These are phyloP conservation scores for Troides aeacus DNA, from an alignment of 2,888 invertebrate species.

Conservation along the genomic window DNA sequence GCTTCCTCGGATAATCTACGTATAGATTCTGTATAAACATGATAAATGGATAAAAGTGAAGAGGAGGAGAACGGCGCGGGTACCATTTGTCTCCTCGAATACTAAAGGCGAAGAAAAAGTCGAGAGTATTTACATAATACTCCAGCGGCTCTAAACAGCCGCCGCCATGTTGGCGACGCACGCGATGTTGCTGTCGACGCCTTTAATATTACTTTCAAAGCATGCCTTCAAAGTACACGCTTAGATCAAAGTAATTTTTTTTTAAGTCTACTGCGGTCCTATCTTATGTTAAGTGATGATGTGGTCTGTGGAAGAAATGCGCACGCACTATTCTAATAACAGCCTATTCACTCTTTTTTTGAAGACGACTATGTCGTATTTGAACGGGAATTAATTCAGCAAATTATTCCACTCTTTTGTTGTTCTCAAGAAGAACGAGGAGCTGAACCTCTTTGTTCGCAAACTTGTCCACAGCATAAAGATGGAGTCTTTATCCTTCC, in stretches of 20 bases:
- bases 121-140: slow-evolving; percentile 58
- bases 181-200: background rate
- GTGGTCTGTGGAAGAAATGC: too few relatives aligned
- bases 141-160: slow-evolving; percentile 32
- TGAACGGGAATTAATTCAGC: too few relatives aligned
- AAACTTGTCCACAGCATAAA: too few relatives aligned
- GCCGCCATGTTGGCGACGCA: slow-evolving; percentile 9
- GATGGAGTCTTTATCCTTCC: too few relatives aligned
- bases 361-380: too few relatives aligned
- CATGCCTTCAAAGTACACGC: background rate
- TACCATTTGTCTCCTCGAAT: slow-evolving; percentile 58
- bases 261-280: too few relatives aligned
- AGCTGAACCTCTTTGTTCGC: too few relatives aligned
- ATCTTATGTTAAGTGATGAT: too few relatives aligned
- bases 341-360: too few relatives aligned
- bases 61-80: slow-evolving; percentile 44
- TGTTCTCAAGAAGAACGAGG: too few relatives aligned
- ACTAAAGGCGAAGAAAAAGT: slow-evolving; percentile 50
- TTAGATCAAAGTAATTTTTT: background rate
- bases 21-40: slow-evolving; percentile 52
- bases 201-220: slow-evolving; percentile 37
- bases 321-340: too few relatives aligned
- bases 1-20: slow-evolving; percentile 33
- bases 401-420: too few relatives aligned
- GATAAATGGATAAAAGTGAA: slow-evolving; percentile 53